A percentile compares a stretch with the other conserved stretches of the same genome.
These are phyloP conservation scores for Scrobipalpa atriplicella DNA, from an alignment of 2,888 invertebrate species.

Conservation along the genomic window DNA sequence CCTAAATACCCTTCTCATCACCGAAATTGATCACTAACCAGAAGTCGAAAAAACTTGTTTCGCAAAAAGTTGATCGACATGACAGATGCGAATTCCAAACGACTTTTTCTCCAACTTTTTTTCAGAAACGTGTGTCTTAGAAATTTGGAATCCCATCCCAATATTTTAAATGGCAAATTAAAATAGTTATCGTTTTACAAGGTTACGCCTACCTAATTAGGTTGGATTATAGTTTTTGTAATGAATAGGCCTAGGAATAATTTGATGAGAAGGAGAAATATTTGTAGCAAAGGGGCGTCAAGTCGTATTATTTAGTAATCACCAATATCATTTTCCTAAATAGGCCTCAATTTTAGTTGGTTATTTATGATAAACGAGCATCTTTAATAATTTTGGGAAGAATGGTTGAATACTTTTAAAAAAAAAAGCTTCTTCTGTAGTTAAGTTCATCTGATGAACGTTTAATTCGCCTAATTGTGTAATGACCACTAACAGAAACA, in stretches of 20 bases:
- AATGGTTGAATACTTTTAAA: too few relatives aligned
- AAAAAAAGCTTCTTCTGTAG: too few relatives aligned
- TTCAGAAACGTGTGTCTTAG: constrained; percentile 46
- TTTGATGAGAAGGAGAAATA: neutral
- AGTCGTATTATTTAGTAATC: constrained; percentile 14
- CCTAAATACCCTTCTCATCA: constrained; percentile 15
- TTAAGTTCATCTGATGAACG: too few relatives aligned
- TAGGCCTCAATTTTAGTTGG: neutral
- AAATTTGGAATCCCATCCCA: constrained; percentile 65
- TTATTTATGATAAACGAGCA: neutral
- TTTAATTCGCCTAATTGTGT: too few relatives aligned
- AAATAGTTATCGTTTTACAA: constrained; percentile 53
- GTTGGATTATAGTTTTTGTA: constrained; percentile 63
- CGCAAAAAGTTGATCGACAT: constrained; percentile 37
- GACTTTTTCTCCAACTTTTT: constrained; percentile 45
- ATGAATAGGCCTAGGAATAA: constrained; percentile 36
- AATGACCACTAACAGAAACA: too few relatives aligned
- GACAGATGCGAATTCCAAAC: constrained; percentile 51
- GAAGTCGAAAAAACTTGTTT: constrained; percentile 32
- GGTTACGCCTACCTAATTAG: constrained; percentile 58
- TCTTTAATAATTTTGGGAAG: too few relatives aligned
- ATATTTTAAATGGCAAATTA: constrained; percentile 69
- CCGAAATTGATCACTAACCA: constrained; percentile 20
- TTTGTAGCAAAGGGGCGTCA: neutral
- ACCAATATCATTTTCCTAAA: neutral